These are phyloP conservation scores for Paramormyrops kingsleyae DNA, from an alignment of 2,113 vertebrate genomes.

Conservation along the genomic window DNA sequence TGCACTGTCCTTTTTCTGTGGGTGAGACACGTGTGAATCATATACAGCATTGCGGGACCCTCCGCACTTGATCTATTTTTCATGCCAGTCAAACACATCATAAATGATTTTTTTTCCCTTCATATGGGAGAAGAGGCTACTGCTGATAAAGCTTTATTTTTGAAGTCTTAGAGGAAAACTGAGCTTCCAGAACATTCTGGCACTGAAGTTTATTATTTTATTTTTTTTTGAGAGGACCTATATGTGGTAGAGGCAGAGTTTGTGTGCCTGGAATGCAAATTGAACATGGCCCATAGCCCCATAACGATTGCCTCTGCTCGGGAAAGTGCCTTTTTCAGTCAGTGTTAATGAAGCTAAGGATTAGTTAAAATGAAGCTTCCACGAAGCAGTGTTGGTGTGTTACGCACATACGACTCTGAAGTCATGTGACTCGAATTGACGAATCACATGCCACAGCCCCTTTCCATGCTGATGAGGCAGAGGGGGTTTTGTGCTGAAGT, in stretches of 20 bases:
- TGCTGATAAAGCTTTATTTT: neutral
- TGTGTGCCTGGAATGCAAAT: neutral
- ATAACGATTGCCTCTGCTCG: neutral
- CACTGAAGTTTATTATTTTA: neutral
- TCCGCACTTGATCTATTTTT: neutral
- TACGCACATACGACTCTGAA: neutral
- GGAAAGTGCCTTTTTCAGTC: neutral
- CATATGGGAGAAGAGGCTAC: neutral
- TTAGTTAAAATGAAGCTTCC: neutral
- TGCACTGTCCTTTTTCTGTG: neutral
- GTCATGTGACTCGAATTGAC: neutral
- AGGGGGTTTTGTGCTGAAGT: neutral
- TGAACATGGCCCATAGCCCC: neutral
- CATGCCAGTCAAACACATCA: neutral
- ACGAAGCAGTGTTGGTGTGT: neutral
- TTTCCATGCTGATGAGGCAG: neutral
- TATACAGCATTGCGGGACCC: neutral
- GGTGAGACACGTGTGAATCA: neutral
- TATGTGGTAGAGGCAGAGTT: neutral
- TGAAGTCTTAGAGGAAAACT: neutral
- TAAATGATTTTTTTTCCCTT: neutral
- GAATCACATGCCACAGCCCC: neutral
- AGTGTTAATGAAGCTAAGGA: neutral
- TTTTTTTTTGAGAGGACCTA: neutral
- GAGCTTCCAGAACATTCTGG: neutral